These are phyloP conservation scores for Astyanax mexicanus DNA, from an alignment of 2,797 vertebrate genomes.

Conservation along the genomic window DNA sequence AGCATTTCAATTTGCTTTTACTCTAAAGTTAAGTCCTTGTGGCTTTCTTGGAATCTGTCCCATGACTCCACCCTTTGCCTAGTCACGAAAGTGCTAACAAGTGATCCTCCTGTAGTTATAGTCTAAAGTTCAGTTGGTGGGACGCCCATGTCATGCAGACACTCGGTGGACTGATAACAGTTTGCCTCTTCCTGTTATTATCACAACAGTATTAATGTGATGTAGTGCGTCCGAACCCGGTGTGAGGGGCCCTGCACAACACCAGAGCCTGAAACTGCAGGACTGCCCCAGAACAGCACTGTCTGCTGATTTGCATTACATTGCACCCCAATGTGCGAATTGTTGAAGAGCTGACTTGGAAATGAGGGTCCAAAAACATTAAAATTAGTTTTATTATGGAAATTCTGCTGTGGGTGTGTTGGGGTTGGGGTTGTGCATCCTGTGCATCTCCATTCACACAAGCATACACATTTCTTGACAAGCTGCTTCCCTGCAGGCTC, in stretches of 20 bases:
- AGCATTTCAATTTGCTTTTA: too few species aligned
- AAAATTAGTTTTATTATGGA: conserved; percentile 53
- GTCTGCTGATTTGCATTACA: conserved; percentile 1
- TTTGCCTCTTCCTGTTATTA: conserved; percentile 61
- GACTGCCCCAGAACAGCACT: neutral
- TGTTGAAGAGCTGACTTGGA: neutral
- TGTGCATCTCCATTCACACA: conserved; percentile 23
- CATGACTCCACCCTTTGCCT: conserved; percentile 13
- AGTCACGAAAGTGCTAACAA: conserved; percentile 29
- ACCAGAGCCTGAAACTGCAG: neutral
- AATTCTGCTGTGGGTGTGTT: neutral
- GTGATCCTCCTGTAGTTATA: neutral
- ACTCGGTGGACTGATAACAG: conserved; percentile 59
- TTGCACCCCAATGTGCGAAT: conserved; percentile 35
- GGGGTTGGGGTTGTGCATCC: conserved; percentile 17
- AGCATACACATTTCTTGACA: neutral
- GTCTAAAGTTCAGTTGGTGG: conserved; percentile 24
- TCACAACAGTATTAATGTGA: conserved; percentile 53
- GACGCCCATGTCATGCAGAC: neutral
- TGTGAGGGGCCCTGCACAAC: neutral
- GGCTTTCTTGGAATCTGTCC: conserved; percentile 8
- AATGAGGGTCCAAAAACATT: conserved; percentile 51
- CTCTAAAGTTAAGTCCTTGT: neutral
- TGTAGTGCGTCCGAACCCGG: conserved; percentile 46
- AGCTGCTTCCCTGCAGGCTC: conserved; percentile 46